phyloP scores from a whole-genome alignment of 2,797 vertebrate species.

The Linurgus olivaceus region DNA sequence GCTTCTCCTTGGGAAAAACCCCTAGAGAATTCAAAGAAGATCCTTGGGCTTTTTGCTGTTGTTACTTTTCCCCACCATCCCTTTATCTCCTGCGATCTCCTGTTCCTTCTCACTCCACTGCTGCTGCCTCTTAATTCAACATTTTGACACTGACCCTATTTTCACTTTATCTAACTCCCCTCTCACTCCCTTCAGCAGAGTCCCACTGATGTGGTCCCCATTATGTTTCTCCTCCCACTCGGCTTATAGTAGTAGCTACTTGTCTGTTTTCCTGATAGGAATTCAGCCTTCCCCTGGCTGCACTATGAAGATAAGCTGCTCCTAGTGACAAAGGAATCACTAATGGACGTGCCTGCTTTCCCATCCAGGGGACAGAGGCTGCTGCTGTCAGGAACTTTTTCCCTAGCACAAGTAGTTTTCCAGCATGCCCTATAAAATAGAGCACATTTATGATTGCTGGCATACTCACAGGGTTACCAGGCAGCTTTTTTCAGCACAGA shows the following conservation, averaged over 20 bases:
- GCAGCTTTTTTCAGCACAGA: constrained; percentile 23
- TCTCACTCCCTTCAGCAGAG: background rate
- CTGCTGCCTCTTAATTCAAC: background rate
- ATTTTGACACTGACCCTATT: background rate
- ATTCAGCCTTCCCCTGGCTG: constrained; percentile 2
- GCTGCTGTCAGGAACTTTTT: constrained; percentile 26
- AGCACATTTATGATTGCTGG: constrained; percentile 42
- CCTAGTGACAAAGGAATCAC: constrained; percentile 9
- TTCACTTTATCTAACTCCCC: background rate
- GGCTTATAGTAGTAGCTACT: background rate
- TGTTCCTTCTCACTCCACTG: background rate
- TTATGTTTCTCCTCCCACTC: background rate
- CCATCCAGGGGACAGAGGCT: background rate
- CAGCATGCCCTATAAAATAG: background rate
- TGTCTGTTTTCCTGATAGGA: background rate
- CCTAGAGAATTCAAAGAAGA: background rate
- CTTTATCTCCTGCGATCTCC: background rate
- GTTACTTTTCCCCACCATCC: background rate
- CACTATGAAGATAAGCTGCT: constrained; percentile 26
- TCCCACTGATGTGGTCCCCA: background rate
- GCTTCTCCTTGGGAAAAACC: background rate
- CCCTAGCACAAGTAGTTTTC: background rate
- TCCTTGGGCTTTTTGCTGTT: background rate
- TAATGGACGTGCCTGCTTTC: background rate
- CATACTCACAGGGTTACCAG: constrained; percentile 23